Conservation (phyloP, 2,113 vertebrate species). For the Serilophus lunatus region DNA sequence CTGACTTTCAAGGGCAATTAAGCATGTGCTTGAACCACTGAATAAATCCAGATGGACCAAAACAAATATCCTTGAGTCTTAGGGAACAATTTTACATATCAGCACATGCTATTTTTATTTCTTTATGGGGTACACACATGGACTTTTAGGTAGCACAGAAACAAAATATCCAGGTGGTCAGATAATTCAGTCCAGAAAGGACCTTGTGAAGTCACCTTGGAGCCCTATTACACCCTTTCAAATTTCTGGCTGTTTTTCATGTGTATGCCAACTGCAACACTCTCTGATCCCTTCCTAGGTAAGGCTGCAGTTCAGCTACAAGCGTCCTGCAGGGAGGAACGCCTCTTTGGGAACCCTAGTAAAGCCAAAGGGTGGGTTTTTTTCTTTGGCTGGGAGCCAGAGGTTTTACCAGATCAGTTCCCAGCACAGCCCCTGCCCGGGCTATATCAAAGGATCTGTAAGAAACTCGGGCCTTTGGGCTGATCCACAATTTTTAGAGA, state of each 20-base stretch:
- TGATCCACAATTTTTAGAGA: not conserved
- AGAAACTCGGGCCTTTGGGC: not conserved
- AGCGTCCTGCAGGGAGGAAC: not conserved
- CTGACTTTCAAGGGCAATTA: not conserved
- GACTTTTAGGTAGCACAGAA: not conserved
- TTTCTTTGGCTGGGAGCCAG: not conserved
- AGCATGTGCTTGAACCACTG: not conserved
- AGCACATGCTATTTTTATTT: not conserved
- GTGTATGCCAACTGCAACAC: not conserved
- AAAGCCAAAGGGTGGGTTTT: not conserved
- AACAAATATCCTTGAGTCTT: not conserved
- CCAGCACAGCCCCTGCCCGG: not conserved
- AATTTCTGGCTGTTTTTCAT: not conserved
- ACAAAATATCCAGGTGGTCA: not conserved
- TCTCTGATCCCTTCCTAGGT: not conserved
- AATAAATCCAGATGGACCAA: not conserved
- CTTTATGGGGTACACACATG: not conserved
- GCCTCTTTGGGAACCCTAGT: not conserved
- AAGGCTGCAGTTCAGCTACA: not conserved
- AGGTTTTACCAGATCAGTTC: not conserved
- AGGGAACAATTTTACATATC: not conserved
- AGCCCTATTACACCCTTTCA: not conserved
- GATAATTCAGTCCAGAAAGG: not conserved
- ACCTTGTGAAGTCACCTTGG: not conserved
- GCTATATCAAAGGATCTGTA: not conserved